Evolutionary conservation across 2,888 invertebrate species (phyloP), one percentile per base, ranked within the genome.

Genomic region (Pollenia griseotomentosa): DNA sequence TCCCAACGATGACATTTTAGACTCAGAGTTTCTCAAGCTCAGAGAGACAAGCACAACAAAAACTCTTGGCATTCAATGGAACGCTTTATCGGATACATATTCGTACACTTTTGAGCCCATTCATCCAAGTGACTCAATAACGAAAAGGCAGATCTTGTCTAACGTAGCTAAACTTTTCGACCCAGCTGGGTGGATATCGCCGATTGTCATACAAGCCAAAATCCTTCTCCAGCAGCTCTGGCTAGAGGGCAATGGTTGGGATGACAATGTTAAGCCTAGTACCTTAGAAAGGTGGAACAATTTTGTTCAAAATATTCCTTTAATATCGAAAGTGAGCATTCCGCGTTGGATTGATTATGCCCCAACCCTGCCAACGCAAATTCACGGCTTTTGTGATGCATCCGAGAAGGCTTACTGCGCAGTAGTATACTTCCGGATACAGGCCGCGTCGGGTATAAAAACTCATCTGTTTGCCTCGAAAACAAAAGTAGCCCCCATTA

Each of bases 401-500:
- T 88, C 88, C 0, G 75, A 77, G 8, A 63, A 65, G 16, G 75
- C 53, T 2, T 73, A 73, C 9, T 59, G 79, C 14, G 88, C 84
- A n/a, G 68, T 48, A 0, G 10, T 88, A 0, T 85, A 83, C 46
- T n/a, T 81, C 2, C 61, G 88, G 14, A 51, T 40, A 19, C 19
- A 10, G 14, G 19, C 7, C 12, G 11, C 9, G 14, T 44, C 16
- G 53, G 46, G 33, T 6, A 33, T 83, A 11, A 16, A 19, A 2
- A 57, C 70, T 0, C 78, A 79, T 40, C 55, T 88, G 0, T 12
- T 88, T 3, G 75, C 71, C 4, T 73, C 88, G 12, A 89, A 89
- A 71, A 2, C n/a, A n/a, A 89, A 85, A 33, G 85, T 88, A 10
- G 86, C 88, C 6, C 89, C 88, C 2, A 61, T 88, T 2, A 55